Evolutionary conservation across 2,888 invertebrate species (phyloP).

Genomic region (Drosophila vallismaia): DNA sequence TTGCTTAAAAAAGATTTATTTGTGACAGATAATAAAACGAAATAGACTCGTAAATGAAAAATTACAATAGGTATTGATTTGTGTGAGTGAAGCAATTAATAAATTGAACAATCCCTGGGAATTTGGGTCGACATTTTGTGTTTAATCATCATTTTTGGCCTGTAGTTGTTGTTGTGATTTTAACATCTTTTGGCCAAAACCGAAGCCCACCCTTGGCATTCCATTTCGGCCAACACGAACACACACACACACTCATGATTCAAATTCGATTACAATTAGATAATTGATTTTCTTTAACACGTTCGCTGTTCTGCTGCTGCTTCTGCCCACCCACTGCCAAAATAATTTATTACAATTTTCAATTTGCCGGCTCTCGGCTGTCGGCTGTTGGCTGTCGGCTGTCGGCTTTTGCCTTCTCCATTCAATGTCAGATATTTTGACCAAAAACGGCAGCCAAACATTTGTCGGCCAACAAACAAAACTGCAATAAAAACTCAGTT

Average conservation of each 20-base stretch:
- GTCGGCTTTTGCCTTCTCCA: constrained; percentile 1
- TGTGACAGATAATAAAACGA: constrained; percentile 1
- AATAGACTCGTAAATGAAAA: neutral
- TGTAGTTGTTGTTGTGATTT: neutral
- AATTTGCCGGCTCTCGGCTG: constrained; percentile 43
- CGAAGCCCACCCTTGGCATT: constrained; percentile 13
- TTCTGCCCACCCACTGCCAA: constrained; percentile 12
- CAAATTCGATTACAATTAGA: constrained; percentile 57
- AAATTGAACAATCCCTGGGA: neutral
- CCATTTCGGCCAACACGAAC: constrained; percentile 4
- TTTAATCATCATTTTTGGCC: neutral
- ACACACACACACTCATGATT: constrained; percentile 1
- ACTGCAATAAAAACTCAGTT: constrained; percentile 64
- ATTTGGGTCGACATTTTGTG: neutral
- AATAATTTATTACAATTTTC: constrained; percentile 67
- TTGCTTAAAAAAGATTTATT: constrained; percentile 11
- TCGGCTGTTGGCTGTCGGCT: no score
- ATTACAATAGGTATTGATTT: neutral
- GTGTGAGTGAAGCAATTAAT: neutral
- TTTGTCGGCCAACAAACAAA: constrained; percentile 4
- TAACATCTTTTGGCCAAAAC: neutral
- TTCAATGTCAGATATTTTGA: constrained; percentile 62
- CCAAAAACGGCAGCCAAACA: constrained; percentile 64
- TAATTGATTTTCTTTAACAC: constrained; percentile 64
- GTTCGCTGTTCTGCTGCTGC: constrained; percentile 32